These are phyloP conservation scores for Chirona hameri DNA, from an alignment of 2,888 invertebrate species.

Conservation along the genomic window DNA sequence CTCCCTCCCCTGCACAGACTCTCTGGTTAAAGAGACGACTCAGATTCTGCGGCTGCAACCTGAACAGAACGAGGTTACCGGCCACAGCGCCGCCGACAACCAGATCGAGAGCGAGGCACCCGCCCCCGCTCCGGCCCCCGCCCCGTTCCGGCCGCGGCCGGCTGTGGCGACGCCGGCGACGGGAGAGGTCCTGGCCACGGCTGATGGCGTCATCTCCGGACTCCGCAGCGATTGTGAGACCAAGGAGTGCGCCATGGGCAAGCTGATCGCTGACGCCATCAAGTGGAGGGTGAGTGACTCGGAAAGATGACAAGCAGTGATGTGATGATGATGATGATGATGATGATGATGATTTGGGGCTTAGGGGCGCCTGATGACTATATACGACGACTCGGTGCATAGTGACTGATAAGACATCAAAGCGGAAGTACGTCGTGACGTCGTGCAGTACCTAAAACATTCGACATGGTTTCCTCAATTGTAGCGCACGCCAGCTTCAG, in stretches of 20 bases:
- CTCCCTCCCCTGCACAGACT: not conserved
- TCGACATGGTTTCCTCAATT: too few relatives aligned
- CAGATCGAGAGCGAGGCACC: not conserved
- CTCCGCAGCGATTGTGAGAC: not conserved
- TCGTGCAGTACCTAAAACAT: too few relatives aligned
- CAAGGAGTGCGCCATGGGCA: not conserved
- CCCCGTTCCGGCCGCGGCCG: not conserved
- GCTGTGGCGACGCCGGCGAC: not conserved
- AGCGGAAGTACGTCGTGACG: too few relatives aligned
- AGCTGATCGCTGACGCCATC: slow-evolving; percentile 12
- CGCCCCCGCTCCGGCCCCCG: not conserved
- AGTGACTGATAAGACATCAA: too few relatives aligned
- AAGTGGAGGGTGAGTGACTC: not conserved
- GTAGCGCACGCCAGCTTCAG: too few relatives aligned
- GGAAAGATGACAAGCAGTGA: too few relatives aligned
- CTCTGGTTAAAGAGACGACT: not conserved
- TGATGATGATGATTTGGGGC: too few relatives aligned
- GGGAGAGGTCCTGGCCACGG: not conserved
- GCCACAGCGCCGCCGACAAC: not conserved
- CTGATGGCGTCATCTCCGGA: not conserved
- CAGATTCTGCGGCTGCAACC: not conserved
- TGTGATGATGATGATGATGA: too few relatives aligned
- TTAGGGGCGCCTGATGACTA: too few relatives aligned
- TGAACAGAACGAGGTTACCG: not conserved
- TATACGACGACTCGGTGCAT: too few relatives aligned